Percentiles rank a stretch among this genome's conserved stretches.
Evolutionary conservation across 2,888 invertebrate genomes (phyloP).

Genomic region (Pyrochroa serraticornis): DNA sequence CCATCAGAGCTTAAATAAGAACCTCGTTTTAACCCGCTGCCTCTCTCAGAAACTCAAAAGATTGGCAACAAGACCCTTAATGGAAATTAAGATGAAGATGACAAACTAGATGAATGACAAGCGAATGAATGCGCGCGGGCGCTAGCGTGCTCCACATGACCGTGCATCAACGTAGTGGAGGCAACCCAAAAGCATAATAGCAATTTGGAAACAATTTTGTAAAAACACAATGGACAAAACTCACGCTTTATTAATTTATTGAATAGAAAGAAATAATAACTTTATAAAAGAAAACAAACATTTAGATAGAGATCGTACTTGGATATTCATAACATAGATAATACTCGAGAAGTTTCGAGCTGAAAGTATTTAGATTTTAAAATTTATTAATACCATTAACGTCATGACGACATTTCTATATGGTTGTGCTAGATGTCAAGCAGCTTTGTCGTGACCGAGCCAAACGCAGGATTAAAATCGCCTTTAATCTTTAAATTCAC

Average conservation of each 20-base stretch:
- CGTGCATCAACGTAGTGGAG: no score
- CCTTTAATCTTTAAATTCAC: constrained; percentile 2
- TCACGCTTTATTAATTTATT: background rate
- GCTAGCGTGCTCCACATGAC: no score
- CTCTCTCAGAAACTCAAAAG: no score
- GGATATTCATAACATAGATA: constrained; percentile 5
- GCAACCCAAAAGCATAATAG: constrained; percentile 1
- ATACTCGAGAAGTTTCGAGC: background rate
- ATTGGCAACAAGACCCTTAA: no score
- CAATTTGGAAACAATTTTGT: background rate
- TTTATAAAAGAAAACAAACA: background rate
- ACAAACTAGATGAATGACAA: no score
- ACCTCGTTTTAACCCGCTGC: no score
- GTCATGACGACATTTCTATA: constrained; percentile 14
- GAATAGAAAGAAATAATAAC: background rate
- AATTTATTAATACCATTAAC: constrained; percentile 12
- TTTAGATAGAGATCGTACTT: constrained; percentile 9
- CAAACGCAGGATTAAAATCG: constrained; percentile 5
- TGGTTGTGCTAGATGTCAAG: constrained; percentile 10
- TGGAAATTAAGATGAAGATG: no score
- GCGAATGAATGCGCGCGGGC: no score
- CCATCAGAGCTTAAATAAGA: no score
- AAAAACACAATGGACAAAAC: background rate
- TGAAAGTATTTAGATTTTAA: constrained; percentile 5
- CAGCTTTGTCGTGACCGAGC: constrained; percentile 10